Conservation (phyloP, 30 jellyfish, hydroid and myxozoan species). For the Aurelia aurita region DNA sequence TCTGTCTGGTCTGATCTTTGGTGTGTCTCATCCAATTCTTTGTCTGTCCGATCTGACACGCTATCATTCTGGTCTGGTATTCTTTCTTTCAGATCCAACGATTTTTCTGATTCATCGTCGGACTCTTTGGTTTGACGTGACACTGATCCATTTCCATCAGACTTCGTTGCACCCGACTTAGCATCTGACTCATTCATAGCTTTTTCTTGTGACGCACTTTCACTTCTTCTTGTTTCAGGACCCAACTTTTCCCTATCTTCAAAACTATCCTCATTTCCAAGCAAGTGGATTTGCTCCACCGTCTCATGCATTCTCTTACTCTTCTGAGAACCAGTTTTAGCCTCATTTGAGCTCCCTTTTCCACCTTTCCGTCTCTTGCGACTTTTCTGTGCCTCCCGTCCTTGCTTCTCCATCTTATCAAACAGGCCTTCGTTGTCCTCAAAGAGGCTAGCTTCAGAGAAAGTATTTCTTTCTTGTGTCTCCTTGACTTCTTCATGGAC, state of each 20-base stretch:
- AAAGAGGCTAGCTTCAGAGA: neutral
- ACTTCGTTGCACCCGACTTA: too few species aligned
- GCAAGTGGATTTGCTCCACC: neutral
- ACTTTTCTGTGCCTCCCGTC: neutral
- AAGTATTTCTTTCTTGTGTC: neutral
- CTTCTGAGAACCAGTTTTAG: neutral
- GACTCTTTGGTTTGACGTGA: too few species aligned
- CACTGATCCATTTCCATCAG: too few species aligned
- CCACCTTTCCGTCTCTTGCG: neutral
- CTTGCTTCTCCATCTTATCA: neutral
- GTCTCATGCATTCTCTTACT: neutral
- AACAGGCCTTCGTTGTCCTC: constrained; percentile 1
- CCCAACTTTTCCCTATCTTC: too few species aligned
- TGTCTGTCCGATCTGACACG: too few species aligned
- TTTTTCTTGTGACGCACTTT: too few species aligned
- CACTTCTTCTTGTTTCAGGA: too few species aligned
- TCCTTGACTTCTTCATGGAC: neutral
- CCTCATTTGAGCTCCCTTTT: neutral
- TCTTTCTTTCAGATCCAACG: too few species aligned
- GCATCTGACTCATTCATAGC: too few species aligned
- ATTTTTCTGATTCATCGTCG: too few species aligned
- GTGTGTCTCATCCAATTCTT: neutral
- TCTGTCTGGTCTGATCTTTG: constrained; percentile 6
- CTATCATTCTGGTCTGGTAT: too few species aligned
- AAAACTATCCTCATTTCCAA: neutral